A percentile compares a stretch with the other conserved stretches of the same genome.
Evolutionary conservation across 2,113 vertebrate species (phyloP).

Genomic region (Tetraodon nigroviridis): DNA sequence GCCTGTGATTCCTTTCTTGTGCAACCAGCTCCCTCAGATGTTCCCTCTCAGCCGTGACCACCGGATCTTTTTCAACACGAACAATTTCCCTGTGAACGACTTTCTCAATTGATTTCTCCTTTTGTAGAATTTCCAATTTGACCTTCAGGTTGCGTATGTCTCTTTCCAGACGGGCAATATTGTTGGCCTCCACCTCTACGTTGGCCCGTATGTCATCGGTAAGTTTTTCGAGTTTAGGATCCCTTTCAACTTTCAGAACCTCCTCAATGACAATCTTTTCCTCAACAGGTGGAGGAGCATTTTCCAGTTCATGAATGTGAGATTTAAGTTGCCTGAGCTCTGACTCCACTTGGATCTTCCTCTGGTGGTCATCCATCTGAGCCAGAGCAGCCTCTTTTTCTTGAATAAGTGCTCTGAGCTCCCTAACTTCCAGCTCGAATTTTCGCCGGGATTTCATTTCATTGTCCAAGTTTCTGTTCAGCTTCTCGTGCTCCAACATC

Average conservation of each 20-base stretch:
- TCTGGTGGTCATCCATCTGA: slow-evolving; percentile 82
- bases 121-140: slow-evolving; percentile 82
- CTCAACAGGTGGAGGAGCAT: slow-evolving; percentile 73
- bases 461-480: slow-evolving; percentile 81
- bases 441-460: slow-evolving; percentile 78
- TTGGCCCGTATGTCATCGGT: slow-evolving; percentile 70
- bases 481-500: slow-evolving; percentile 78
- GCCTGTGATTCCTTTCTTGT: slow-evolving; percentile 76
- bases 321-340: slow-evolving; percentile 83
- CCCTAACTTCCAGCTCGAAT: slow-evolving; percentile 83
- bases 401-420: slow-evolving; percentile 73
- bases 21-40: slow-evolving; percentile 77
- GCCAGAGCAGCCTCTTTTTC: slow-evolving; percentile 80
- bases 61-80: slow-evolving; percentile 87
- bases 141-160: slow-evolving; percentile 80
- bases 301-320: slow-evolving; percentile 84
- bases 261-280: slow-evolving; percentile 93
- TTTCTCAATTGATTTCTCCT: slow-evolving; percentile 86
- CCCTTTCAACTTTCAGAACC: slow-evolving; percentile 89
- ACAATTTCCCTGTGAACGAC: slow-evolving; percentile 94
- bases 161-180: slow-evolving; percentile 76
- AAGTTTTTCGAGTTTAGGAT: slow-evolving; percentile 82
- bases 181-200: slow-evolving; percentile 77
- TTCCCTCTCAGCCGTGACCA: slow-evolving; percentile 80
- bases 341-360: slow-evolving; percentile 83